phyloP scores from a whole-genome alignment of 2,888 invertebrate genomes.

The Chaetoderma sp. region DNA sequence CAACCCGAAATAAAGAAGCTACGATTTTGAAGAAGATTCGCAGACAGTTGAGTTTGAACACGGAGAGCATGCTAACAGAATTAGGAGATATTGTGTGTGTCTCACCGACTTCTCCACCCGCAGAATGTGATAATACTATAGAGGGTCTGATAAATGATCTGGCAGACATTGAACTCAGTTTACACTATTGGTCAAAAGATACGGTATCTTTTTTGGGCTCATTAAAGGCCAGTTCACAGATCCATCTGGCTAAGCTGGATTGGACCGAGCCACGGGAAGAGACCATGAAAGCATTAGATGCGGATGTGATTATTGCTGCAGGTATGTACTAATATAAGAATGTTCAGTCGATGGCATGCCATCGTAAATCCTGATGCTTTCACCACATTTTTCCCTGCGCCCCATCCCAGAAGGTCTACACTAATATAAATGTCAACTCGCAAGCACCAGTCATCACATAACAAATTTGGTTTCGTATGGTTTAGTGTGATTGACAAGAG shows the following conservation, averaged over 20 bases:
- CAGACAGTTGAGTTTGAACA: constrained; percentile 46
- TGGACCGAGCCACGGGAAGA: constrained; percentile 47
- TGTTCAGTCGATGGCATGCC: too few relatives aligned
- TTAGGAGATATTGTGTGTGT: constrained; percentile 33
- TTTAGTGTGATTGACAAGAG: too few relatives aligned
- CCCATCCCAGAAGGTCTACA: too few relatives aligned
- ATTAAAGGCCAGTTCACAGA: constrained; percentile 32
- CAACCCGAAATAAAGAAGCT: not conserved
- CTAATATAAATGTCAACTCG: too few relatives aligned
- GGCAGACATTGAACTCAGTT: constrained; percentile 37
- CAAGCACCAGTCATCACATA: too few relatives aligned
- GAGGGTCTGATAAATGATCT: constrained; percentile 19
- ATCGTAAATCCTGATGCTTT: too few relatives aligned
- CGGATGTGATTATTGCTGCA: constrained; percentile 58
- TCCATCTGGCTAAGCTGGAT: constrained; percentile 48
- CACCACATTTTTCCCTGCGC: too few relatives aligned
- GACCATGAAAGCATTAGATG: constrained; percentile 37
- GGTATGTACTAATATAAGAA: too few relatives aligned
- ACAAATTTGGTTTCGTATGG: too few relatives aligned
- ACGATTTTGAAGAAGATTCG: constrained; percentile 30
- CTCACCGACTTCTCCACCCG: constrained; percentile 27
- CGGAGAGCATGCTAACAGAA: constrained; percentile 32
- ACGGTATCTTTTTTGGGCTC: constrained; percentile 27
- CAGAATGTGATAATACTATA: constrained; percentile 3
- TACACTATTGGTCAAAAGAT: constrained; percentile 35